Percentiles rank a stretch among this genome's conserved stretches.
Conservation (phyloP, 2,797 vertebrate genomes). For the Octomys mimax region DNA sequence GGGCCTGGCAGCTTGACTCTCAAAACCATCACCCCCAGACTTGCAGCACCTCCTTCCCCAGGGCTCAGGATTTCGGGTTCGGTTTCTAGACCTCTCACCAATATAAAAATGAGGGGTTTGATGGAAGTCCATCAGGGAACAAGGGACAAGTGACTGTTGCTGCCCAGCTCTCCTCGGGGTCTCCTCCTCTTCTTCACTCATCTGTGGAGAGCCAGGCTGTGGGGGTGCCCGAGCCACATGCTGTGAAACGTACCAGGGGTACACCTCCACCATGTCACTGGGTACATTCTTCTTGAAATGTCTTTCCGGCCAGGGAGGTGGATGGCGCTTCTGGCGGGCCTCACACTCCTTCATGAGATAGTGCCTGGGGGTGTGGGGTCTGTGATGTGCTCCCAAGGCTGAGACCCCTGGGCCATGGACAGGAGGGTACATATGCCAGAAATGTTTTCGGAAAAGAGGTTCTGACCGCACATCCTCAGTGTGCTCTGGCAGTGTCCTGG, state of each 20-base stretch:
- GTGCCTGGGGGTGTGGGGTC: constrained; percentile 91
- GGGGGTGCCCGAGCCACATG: constrained; percentile 85
- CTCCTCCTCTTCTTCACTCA: constrained; percentile 90
- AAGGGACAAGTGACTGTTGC: constrained; percentile 86
- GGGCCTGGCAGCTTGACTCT: constrained; percentile 83
- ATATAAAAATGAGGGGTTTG: constrained; percentile 91
- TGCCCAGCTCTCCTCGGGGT: constrained; percentile 82
- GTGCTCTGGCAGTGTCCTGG: constrained; percentile 84
- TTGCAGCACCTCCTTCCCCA: constrained; percentile 82
- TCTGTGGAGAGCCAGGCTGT: constrained; percentile 89
- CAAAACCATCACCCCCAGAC: constrained; percentile 86
- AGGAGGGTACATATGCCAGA: constrained; percentile 84
- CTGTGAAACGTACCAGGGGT: constrained; percentile 90
- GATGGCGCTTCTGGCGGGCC: constrained; percentile 90
- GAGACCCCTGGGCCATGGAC: constrained; percentile 86
- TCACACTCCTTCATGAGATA: constrained; percentile 93
- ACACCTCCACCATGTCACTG: constrained; percentile 90
- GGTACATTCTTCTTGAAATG: constrained; percentile 91
- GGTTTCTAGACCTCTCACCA: constrained; percentile 88
- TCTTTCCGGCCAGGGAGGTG: constrained; percentile 90
- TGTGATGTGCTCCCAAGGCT: constrained; percentile 78
- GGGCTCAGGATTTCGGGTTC: constrained; percentile 84
- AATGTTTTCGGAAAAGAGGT: constrained; percentile 92
- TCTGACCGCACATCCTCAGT: constrained; percentile 91
- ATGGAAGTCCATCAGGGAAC: constrained; percentile 92